Conservation (phyloP, 2,797 vertebrate species). For the Acrossocheilus wenchowensis region DNA sequence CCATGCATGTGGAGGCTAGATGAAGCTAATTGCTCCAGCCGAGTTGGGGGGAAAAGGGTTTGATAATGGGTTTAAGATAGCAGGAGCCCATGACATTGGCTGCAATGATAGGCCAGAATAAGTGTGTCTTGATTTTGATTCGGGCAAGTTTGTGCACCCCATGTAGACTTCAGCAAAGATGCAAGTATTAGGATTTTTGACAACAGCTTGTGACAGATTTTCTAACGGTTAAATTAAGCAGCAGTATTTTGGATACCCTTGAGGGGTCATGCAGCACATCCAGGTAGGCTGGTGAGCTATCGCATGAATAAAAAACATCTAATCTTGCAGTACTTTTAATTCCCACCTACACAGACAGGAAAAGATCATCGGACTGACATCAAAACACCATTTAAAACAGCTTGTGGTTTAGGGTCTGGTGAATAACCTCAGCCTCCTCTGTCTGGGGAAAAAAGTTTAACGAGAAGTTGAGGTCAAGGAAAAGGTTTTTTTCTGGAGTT, state of each 20-base stretch:
- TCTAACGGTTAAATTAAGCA: background rate
- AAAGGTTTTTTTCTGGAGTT: background rate
- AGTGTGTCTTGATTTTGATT: background rate
- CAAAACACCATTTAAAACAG: background rate
- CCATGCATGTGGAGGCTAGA: conserved; percentile 3
- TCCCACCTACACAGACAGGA: background rate
- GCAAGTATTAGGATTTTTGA: background rate
- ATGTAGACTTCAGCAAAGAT: conserved; percentile 4
- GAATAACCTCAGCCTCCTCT: background rate
- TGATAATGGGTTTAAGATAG: background rate
- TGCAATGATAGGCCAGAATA: background rate
- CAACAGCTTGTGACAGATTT: conserved; percentile 1
- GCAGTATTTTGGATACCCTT: conserved; percentile 19
- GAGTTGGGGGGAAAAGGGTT: background rate
- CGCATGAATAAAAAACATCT: background rate
- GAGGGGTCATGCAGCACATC: background rate
- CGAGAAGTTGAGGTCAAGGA: background rate
- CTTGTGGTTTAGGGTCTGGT: background rate
- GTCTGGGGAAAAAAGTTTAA: background rate
- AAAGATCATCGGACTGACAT: background rate
- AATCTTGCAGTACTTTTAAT: background rate
- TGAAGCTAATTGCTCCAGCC: background rate
- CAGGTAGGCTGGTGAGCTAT: background rate
- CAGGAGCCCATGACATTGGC: background rate
- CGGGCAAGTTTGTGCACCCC: background rate